Evolutionary conservation across 1,140 invertebrate genomes (phyloP), one percentile per base, ranked within the genome.

Genomic region (Leptinotarsa texana): DNA sequence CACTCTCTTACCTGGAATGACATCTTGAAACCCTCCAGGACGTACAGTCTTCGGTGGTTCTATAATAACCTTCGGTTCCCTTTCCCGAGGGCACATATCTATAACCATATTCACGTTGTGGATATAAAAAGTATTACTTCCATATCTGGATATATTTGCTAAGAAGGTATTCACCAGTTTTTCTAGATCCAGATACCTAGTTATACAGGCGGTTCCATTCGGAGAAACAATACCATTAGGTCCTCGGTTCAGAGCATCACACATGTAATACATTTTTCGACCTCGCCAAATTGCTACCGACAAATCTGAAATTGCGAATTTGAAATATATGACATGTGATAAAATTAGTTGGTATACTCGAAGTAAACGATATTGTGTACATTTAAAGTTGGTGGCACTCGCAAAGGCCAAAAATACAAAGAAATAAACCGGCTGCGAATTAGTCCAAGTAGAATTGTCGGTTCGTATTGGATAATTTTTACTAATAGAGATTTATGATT

Each of bases 171-270:
- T 81, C 0, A 83, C 85, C 3, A 88, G n/a, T 27, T 84, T 82
- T 0, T 85, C 84, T 0, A 84, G 17, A 1, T 82, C 84, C 24
- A 85, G 78, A 76, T 82, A 85, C 17, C 84, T 73, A 1, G 81
- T 84, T 1, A 85, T 78, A 65, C 83, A 84, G 80, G 86, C 84
- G 0, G 84, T 84, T 1, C 88, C 88, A 4, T 82, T 85, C 3
- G 84, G 81, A 0, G 84, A 85, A 17, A 76, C 74, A 0, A 76
- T 49, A 0, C 88, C 88, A 1, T 78, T 72, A 4, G 88, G 87
- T 0, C 87, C 87, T 13, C 85, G 83, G 0, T 85, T 82, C 75
- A 88, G 84, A 2, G 88, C 85, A 75, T 89, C 88, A 82, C 87
- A 88, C 81, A 89, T 81, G 33, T 85, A 85, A 33, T 78, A 86